A percentile compares a stretch with the other conserved stretches of the same genome.
Conservation (phyloP, 2,797 vertebrate species). For the Gephyroberyx darwinii region DNA sequence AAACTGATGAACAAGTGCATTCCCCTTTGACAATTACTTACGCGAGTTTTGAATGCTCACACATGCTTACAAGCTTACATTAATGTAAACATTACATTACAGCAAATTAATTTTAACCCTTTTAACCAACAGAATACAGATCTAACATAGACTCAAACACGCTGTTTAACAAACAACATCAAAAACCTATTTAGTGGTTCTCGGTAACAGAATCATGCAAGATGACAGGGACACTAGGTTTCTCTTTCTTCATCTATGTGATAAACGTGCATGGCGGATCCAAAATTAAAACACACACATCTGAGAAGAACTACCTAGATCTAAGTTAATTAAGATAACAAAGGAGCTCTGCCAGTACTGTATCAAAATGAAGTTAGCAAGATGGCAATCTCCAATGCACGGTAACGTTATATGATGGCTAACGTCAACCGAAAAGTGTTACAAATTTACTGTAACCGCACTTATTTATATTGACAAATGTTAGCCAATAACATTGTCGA, state of each 20-base stretch:
- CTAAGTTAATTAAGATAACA: not conserved
- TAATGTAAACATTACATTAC: not conserved
- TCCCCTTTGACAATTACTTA: not conserved
- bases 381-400: conserved; percentile 2
- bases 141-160: not conserved
- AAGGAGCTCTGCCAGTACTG: not conserved
- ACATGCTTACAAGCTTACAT: not conserved
- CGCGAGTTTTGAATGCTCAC: not conserved
- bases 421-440: conserved; percentile 54
- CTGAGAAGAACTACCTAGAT: not conserved
- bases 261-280: conserved; percentile 20
- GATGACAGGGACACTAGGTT: not conserved
- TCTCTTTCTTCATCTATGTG: conserved; percentile 13
- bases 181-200: not conserved
- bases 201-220: not conserved
- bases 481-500: not conserved
- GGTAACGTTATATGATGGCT: conserved; percentile 60
- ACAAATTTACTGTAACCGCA: conserved; percentile 35
- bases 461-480: not conserved
- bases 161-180: not conserved
- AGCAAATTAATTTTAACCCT: not conserved
- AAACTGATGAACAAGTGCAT: not conserved
- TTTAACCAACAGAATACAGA: not conserved
- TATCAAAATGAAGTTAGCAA: conserved; percentile 37
- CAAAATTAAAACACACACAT: conserved; percentile 28